A percentile compares a stretch with the other conserved stretches of the same genome.
Evolutionary conservation across 1,140 invertebrate species (phyloP).

Genomic region (Dreissena rostriformis): DNA sequence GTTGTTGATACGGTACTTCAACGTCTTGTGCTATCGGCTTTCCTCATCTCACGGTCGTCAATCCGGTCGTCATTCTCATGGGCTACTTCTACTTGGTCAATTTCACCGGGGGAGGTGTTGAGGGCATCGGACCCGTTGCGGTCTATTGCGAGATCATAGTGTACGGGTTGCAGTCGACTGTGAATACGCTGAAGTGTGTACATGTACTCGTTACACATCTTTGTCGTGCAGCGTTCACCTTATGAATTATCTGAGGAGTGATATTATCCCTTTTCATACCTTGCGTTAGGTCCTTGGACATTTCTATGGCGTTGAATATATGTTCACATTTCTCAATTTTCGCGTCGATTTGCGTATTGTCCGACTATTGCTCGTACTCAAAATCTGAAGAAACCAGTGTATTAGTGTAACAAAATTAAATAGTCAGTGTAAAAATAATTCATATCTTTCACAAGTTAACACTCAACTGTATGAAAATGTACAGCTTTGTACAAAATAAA

Average conservation of each 20-base stretch:
- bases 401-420: too few relatives aligned
- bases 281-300: constrained; percentile 53
- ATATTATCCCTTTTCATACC: constrained; percentile 39
- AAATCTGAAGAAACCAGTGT: constrained; percentile 42
- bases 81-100: constrained; percentile 34
- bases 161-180: constrained; percentile 37
- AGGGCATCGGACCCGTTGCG: constrained; percentile 41
- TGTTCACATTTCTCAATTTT: constrained; percentile 50
- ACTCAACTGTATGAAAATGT: too few relatives aligned
- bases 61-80: constrained; percentile 33
- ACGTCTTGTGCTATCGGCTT: not conserved
- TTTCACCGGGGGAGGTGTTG: constrained; percentile 38
- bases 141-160: constrained; percentile 46
- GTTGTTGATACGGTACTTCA: constrained; percentile 2
- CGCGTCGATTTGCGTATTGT: constrained; percentile 40
- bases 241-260: constrained; percentile 41
- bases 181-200: constrained; percentile 46
- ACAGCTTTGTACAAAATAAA: too few relatives aligned
- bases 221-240: constrained; percentile 46
- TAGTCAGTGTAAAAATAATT: too few relatives aligned
- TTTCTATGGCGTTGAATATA: constrained; percentile 47
- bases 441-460: too few relatives aligned
- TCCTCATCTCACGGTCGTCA: not conserved
- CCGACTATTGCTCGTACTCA: constrained; percentile 34
- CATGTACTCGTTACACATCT: constrained; percentile 50